These are phyloP conservation scores for Eledona agricola DNA, from an alignment of 2,888 invertebrate species.

Conservation along the genomic window DNA sequence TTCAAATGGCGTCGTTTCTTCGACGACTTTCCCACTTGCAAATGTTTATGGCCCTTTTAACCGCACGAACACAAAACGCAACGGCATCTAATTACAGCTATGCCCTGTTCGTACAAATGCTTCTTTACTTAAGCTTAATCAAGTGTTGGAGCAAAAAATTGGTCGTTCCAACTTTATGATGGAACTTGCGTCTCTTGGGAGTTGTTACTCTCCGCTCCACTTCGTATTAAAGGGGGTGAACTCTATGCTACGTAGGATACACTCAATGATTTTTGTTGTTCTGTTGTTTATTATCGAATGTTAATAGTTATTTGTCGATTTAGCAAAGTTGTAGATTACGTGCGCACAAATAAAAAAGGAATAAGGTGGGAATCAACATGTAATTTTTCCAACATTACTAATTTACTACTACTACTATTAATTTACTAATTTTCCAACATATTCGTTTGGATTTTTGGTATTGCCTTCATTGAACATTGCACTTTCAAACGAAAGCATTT, in stretches of 20 bases:
- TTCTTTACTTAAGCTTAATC: slow-evolving; percentile 21
- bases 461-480: too few species aligned
- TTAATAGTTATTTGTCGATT: too few species aligned
- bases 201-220: slow-evolving; percentile 33
- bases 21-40: slow-evolving; percentile 47
- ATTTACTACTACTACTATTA: too few species aligned
- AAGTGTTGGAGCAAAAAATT: slow-evolving; percentile 33
- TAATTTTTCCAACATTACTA: too few species aligned
- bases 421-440: too few species aligned
- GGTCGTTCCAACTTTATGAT: slow-evolving; percentile 32
- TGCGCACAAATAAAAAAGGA: too few species aligned
- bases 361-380: too few species aligned
- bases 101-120: slow-evolving; percentile 5
- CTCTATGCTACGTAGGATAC: background rate
- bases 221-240: slow-evolving; percentile 18
- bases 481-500: too few species aligned
- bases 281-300: too few species aligned
- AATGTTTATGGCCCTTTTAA: slow-evolving; percentile 49
- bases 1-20: slow-evolving; percentile 40
- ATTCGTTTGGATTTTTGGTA: too few species aligned
- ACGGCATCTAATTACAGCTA: slow-evolving; percentile 30
- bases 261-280: background rate
- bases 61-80: slow-evolving; percentile 43
- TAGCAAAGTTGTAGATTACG: too few species aligned
- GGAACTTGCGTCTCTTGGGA: slow-evolving; percentile 24